Conservation (phyloP, 1,140 invertebrate genomes). For the Drosophila lini region DNA sequence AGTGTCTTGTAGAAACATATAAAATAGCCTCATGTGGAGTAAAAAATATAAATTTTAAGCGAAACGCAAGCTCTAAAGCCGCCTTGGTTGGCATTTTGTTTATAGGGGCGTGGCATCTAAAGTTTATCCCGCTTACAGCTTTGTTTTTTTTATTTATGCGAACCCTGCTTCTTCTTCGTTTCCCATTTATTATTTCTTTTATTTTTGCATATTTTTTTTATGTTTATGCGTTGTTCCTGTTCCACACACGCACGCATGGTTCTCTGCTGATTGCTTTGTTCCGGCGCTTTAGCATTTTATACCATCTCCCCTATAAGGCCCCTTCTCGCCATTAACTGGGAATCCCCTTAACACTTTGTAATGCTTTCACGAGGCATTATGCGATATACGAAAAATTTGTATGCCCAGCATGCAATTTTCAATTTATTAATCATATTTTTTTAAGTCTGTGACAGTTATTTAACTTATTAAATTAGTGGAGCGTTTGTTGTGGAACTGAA, state of each 20-base stretch:
- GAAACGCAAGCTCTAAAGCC: constrained; percentile 37
- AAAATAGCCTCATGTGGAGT: neutral
- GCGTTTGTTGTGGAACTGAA: neutral
- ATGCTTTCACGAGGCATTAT: constrained; percentile 40
- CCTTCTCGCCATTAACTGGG: neutral
- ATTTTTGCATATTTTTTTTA: constrained; percentile 60
- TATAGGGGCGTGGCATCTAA: constrained; percentile 44
- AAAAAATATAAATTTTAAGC: constrained; percentile 40
- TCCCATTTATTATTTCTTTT: constrained; percentile 42
- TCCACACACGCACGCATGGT: constrained; percentile 52
- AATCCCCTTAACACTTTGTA: constrained; percentile 42
- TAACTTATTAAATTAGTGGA: constrained; percentile 36
- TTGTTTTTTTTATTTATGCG: neutral
- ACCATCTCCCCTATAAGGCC: constrained; percentile 16
- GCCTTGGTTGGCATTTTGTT: constrained; percentile 19
- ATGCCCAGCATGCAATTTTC: constrained; percentile 33
- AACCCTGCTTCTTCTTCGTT: constrained; percentile 11
- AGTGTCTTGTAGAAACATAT: constrained; percentile 14
- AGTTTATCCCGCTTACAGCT: constrained; percentile 38
- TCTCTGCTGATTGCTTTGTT: constrained; percentile 76
- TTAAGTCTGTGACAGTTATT: constrained; percentile 15
- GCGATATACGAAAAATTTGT: constrained; percentile 19
- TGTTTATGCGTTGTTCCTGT: constrained; percentile 44
- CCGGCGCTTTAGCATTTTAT: constrained; percentile 66
- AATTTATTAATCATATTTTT: constrained; percentile 19